Base-by-base conservation (phyloP, 2,113 vertebrate species). In the Oncorhynchus masou region DNA sequence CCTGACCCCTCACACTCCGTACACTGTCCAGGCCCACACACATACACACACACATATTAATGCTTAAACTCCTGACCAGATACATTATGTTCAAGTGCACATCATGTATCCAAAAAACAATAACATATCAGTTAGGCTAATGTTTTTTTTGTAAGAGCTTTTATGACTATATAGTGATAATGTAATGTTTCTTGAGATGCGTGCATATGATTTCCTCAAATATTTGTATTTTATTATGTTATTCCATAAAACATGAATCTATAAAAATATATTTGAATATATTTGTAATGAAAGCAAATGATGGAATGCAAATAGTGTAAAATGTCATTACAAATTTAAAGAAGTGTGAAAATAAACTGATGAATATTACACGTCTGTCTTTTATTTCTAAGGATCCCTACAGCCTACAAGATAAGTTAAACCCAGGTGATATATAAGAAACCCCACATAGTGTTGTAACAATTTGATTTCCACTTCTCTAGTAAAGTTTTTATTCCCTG, bases 401-500 rank as follows among this genome's bases (percentile, higher is more conserved):
- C 15, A 39, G 8, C 39, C 39, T 39, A 19, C 65, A 31, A 12
- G 16, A 67, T 45, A 45, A 75, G 89, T 88, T 31, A 4, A 22
- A 62, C 5, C 19, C 59, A 24, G 2, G 16, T 62, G 59, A 62
- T 62, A 62, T 24, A 24, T 8, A 78, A 45, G 9, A 45, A 45
- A 45, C 39, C 39, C 9, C 9, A 45, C 39, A 45, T 45, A 45
- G 2, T 45, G 39, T 45, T n/a, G 4, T 84, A 86, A 88, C 85
- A 84, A 34, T 6, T 45, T 29, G 80, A 78, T 45, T 45, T 45
- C 39, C 74, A 74, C 87, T 83, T 80, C 73, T 57, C 24, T 66
- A 24, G 81, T 79, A 75, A 20, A 79, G 20, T 75, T 25, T 64
- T 57, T 70, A 86, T 88, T 88, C 79, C 82, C 78, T 16, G 75